These are phyloP conservation scores for Terrapene triunguis DNA, from an alignment of 2,113 vertebrate genomes.

Conservation along the genomic window DNA sequence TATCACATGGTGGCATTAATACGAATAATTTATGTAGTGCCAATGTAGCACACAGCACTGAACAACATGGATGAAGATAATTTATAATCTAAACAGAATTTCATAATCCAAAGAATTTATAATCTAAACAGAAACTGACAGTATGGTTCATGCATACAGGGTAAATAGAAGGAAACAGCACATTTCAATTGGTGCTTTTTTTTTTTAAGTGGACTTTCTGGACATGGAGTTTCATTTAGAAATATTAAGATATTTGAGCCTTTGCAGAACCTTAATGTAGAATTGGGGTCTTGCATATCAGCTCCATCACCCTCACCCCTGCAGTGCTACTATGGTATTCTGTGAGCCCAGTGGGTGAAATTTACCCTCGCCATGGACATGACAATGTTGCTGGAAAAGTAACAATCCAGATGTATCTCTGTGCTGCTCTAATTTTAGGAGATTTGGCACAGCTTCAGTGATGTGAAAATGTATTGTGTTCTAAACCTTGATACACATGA, in stretches of 20 bases:
- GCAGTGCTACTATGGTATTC: fast-evolving
- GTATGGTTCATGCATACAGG: slow-evolving; percentile 47
- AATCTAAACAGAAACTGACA: slow-evolving; percentile 62
- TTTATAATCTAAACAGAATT: slow-evolving; percentile 42
- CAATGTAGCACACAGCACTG: not conserved
- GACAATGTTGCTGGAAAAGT: slow-evolving; percentile 38
- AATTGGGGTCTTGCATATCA: not conserved
- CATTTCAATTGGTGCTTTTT: slow-evolving; percentile 49
- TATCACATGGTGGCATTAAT: not conserved
- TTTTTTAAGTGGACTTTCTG: not conserved
- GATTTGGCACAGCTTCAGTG: slow-evolving; percentile 62
- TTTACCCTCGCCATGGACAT: not conserved
- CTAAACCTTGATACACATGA: slow-evolving; percentile 77
- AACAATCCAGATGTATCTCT: slow-evolving; percentile 58
- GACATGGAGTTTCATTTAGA: slow-evolving; percentile 43
- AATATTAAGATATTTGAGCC: slow-evolving; percentile 30
- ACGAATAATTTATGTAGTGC: not conserved
- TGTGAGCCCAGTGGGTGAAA: not conserved
- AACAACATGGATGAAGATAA: not conserved
- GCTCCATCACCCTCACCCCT: slow-evolving; percentile 54
- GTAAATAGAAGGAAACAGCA: slow-evolving; percentile 39
- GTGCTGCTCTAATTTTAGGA: slow-evolving; percentile 50
- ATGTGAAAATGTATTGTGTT: slow-evolving; percentile 59
- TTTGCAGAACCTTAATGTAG: slow-evolving; percentile 50
- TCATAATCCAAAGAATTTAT: not conserved